These are phyloP conservation scores for Myrmecophaga tridactyla DNA, from an alignment of 2,113 vertebrate species.

Conservation along the genomic window DNA sequence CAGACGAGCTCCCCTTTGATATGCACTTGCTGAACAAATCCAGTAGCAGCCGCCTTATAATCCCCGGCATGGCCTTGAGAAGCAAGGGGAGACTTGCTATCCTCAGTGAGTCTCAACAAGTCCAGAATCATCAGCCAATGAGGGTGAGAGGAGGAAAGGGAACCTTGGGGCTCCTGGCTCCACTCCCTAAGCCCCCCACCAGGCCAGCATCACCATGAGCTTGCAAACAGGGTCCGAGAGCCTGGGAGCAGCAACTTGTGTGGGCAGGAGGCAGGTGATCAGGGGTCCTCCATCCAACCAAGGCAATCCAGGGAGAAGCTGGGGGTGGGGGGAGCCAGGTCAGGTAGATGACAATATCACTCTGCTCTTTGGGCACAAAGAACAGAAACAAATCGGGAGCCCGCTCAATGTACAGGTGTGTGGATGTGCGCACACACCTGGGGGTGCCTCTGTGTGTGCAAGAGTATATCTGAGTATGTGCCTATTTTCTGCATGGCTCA, in stretches of 20 bases:
- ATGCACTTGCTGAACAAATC: neutral
- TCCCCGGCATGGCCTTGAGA: neutral
- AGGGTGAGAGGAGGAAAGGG: rapidly evolving
- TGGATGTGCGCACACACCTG: rapidly evolving
- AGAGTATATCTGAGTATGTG: rapidly evolving
- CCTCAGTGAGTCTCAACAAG: neutral
- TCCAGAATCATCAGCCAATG: rapidly evolving
- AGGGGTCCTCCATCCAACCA: rapidly evolving
- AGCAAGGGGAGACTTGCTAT: neutral
- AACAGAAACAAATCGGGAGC: rapidly evolving
- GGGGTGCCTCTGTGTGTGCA: rapidly evolving
- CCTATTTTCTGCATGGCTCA: rapidly evolving
- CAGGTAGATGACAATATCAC: rapidly evolving
- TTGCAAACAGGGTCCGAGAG: neutral
- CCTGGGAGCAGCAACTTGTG: rapidly evolving
- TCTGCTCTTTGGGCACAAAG: neutral
- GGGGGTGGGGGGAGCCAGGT: rapidly evolving
- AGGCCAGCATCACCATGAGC: rapidly evolving
- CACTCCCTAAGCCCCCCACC: rapidly evolving
- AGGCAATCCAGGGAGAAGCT: neutral
- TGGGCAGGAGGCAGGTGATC: rapidly evolving
- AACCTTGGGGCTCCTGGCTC: rapidly evolving
- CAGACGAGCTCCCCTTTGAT: rapidly evolving
- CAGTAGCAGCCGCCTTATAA: neutral
- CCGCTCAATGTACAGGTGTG: rapidly evolving